Evolutionary conservation across 2,113 vertebrate genomes (phyloP).

Genomic region (Stigmatopora nigra): DNA sequence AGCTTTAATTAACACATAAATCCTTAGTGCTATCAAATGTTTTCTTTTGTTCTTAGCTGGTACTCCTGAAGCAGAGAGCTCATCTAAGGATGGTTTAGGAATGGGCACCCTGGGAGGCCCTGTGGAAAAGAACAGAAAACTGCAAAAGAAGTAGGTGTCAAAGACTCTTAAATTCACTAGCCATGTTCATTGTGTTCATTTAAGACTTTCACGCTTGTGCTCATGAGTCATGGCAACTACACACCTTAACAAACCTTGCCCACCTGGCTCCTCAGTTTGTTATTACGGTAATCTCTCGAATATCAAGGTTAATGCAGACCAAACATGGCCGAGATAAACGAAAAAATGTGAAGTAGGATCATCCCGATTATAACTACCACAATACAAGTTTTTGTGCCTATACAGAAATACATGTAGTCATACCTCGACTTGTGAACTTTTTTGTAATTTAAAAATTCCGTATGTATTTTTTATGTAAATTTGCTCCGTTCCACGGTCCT

Average conservation of each 20-base stretch:
- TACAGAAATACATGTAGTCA: too few species aligned
- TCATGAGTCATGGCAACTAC: slow-evolving; percentile 8
- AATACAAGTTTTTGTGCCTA: too few species aligned
- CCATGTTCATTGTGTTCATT: background rate
- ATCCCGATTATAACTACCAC: too few species aligned
- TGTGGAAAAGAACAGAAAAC: slow-evolving; percentile 89
- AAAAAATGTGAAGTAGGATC: too few species aligned
- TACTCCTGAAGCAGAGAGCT: slow-evolving; percentile 74
- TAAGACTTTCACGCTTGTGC: background rate
- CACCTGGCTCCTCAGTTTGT: slow-evolving; percentile 17
- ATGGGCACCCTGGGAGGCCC: slow-evolving; percentile 84
- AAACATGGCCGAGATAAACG: too few species aligned
- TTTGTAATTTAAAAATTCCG: too few species aligned
- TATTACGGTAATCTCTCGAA: background rate
- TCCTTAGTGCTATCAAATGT: background rate
- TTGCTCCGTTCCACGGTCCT: too few species aligned
- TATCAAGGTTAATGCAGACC: too few species aligned
- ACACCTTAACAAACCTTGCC: slow-evolving; percentile 9
- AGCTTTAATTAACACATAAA: background rate
- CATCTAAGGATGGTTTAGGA: slow-evolving; percentile 79
- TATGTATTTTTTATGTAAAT: too few species aligned
- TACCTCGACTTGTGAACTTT: too few species aligned
- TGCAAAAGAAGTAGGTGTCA: slow-evolving; percentile 91
- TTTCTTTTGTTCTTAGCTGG: slow-evolving; percentile 62
- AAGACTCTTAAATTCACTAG: background rate